Conservation (phyloP, 2,113 vertebrate genomes). For the Fukomys damarensis region DNA sequence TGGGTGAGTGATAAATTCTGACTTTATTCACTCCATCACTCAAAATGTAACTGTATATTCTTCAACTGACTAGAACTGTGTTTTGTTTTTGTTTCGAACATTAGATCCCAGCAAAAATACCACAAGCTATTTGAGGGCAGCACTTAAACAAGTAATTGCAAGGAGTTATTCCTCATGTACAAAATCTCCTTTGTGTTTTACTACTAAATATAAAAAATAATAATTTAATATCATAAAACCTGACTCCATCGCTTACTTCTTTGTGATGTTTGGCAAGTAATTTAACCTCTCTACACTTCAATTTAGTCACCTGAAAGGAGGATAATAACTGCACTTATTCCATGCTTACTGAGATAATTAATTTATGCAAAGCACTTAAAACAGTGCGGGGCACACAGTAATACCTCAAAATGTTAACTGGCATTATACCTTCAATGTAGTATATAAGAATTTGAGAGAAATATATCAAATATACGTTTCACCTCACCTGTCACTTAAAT, state of each 20-base stretch:
- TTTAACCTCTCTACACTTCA: constrained; percentile 9
- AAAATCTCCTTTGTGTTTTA: constrained; percentile 48
- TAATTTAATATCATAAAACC: constrained; percentile 20
- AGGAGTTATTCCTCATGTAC: neutral
- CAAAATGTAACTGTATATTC: neutral
- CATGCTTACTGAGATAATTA: neutral
- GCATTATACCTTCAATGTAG: neutral
- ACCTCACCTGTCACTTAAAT: neutral
- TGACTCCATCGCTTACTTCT: constrained; percentile 29
- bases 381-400: neutral
- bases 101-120: constrained; percentile 20
- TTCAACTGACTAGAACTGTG: neutral
- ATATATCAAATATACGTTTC: neutral
- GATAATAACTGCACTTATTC: neutral
- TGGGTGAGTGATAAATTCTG: neutral
- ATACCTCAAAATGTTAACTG: neutral
- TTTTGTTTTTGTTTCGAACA: constrained; percentile 38
- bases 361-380: constrained; percentile 37
- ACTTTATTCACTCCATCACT: neutral
- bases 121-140: neutral
- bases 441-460: neutral
- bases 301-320: neutral
- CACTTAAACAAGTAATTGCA: constrained; percentile 12
- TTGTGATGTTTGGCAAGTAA: constrained; percentile 44
- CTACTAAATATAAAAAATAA: constrained; percentile 7